phyloP scores from a whole-genome alignment of 2,888 invertebrate genomes.

The Caenorhabditis sp. region DNA sequence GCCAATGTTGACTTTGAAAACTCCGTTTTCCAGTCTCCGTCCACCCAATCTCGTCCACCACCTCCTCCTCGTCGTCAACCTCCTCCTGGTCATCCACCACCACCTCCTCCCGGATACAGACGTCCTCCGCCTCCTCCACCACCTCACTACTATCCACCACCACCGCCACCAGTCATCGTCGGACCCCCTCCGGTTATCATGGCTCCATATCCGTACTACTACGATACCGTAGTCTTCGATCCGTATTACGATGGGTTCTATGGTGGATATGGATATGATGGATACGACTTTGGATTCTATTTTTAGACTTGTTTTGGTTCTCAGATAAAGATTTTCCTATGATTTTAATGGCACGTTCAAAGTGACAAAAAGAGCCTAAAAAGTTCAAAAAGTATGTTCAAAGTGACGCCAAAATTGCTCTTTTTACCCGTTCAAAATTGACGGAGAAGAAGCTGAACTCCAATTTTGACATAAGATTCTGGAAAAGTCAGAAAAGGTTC shows the following conservation, averaged over 20 bases:
- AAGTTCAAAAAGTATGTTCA: no score
- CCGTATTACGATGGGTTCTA: conserved; percentile 53
- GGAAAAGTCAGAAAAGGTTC: no score
- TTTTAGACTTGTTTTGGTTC: no score
- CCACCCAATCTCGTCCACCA: not conserved
- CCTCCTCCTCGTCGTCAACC: conserved; percentile 1
- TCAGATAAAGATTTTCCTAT: no score
- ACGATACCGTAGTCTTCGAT: conserved; percentile 40
- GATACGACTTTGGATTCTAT: conserved; percentile 51
- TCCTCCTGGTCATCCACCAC: conserved; percentile 17
- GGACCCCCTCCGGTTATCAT: conserved; percentile 48
- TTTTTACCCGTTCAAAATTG: no score
- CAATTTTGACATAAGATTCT: no score
- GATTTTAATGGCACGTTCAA: no score
- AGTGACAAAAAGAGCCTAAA: no score
- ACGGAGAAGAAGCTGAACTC: no score
- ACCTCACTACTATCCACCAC: conserved; percentile 3
- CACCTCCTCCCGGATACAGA: conserved; percentile 15
- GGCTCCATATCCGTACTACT: conserved; percentile 51
- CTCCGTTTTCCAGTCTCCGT: not conserved
- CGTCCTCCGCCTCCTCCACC: conserved; percentile 12
- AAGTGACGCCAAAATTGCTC: no score
- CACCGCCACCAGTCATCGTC: conserved; percentile 34
- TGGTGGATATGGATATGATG: conserved; percentile 49
- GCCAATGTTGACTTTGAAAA: not conserved